phyloP scores from a whole-genome alignment of 2,797 vertebrate species.

The Meriones psammophilus region DNA sequence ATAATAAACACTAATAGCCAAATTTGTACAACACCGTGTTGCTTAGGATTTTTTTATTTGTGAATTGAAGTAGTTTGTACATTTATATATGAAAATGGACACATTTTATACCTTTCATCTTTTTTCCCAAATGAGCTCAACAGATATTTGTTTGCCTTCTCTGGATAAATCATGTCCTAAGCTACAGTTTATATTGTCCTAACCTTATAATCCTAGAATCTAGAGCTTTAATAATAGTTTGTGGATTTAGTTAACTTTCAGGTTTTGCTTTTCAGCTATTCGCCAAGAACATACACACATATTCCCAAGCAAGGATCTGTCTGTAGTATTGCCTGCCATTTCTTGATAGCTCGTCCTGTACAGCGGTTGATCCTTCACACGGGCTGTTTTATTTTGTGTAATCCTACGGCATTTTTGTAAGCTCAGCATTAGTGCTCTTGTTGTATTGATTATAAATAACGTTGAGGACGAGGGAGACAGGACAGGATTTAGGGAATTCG shows the following conservation, averaged over 20 bases:
- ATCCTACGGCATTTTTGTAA: not conserved
- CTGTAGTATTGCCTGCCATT: not conserved
- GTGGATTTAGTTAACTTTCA: not conserved
- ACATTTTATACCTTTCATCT: not conserved
- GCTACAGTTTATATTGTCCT: not conserved
- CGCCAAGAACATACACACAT: not conserved
- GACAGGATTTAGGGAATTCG: not conserved
- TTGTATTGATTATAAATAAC: slow-evolving; percentile 49
- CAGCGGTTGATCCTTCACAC: not conserved
- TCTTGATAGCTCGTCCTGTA: not conserved
- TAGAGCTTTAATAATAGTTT: not conserved
- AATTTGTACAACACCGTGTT: too few relatives aligned
- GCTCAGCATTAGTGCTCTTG: not conserved
- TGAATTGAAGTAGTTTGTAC: not conserved
- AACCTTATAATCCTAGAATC: not conserved
- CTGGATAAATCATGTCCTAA: not conserved
- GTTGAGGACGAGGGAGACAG: not conserved
- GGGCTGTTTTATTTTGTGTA: slow-evolving; percentile 25
- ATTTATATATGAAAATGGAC: not conserved
- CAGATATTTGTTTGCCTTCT: not conserved
- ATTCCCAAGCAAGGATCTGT: not conserved
- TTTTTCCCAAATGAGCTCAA: not conserved
- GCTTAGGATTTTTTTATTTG: not conserved
- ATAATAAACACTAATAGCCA: too few relatives aligned
- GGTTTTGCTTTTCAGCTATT: not conserved